phyloP scores from a whole-genome alignment of 2,113 vertebrate species.

The Microcebus ravelobensis region DNA sequence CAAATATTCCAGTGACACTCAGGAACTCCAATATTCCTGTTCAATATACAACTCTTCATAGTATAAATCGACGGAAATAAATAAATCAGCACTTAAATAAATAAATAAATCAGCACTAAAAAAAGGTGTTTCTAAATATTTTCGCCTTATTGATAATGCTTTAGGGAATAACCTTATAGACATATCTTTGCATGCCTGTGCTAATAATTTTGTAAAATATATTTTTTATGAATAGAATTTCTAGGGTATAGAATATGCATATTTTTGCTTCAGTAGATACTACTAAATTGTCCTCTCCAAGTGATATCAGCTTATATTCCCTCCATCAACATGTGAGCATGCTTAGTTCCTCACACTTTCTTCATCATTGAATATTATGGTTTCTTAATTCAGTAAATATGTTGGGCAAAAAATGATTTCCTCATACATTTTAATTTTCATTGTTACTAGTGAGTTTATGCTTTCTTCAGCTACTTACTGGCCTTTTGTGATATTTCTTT shows the following conservation, averaged over 20 bases:
- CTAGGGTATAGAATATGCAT: neutral
- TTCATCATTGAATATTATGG: neutral
- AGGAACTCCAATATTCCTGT: too few species aligned
- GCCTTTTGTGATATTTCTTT: neutral
- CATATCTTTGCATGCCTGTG: neutral
- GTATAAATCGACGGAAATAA: too few species aligned
- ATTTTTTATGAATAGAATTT: neutral
- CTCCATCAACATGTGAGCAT: neutral
- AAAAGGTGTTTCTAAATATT: too few species aligned
- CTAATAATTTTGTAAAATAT: neutral
- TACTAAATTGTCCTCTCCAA: neutral
- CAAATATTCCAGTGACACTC: too few species aligned
- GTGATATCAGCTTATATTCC: neutral
- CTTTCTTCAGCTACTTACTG: neutral
- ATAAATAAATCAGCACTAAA: too few species aligned
- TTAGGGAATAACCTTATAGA: neutral
- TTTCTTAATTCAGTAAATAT: neutral
- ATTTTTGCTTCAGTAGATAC: neutral
- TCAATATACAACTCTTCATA: too few species aligned
- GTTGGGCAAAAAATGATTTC: neutral
- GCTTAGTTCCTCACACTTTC: neutral
- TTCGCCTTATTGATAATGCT: too few species aligned
- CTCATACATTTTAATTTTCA: neutral
- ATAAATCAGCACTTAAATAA: too few species aligned
- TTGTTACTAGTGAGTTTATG: neutral